phyloP scores from a whole-genome alignment of 2,888 invertebrate genomes.

The Yponomeuta malinellus region DNA sequence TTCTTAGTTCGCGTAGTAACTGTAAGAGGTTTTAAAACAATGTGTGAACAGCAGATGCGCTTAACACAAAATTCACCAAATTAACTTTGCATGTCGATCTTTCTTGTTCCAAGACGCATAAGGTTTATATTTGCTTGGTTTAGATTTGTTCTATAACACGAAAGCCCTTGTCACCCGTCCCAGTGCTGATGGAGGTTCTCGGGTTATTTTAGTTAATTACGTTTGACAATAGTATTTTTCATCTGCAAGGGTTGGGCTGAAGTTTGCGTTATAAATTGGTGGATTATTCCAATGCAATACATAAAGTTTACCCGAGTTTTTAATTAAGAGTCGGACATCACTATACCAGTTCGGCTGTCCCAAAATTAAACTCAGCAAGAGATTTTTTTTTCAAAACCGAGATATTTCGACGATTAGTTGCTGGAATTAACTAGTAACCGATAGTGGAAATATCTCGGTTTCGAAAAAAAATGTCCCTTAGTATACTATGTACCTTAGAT shows the following conservation, averaged over 20 bases:
- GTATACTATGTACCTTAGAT: too few species aligned
- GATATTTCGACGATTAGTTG: too few species aligned
- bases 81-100: background rate
- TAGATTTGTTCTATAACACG: background rate
- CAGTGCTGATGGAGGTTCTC: background rate
- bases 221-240: conserved; percentile 2
- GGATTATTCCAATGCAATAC: background rate
- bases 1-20: background rate
- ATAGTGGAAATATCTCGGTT: too few species aligned
- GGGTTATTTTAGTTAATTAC: conserved; percentile 3
- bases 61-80: background rate
- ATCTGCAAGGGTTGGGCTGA: background rate
- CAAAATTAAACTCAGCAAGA: too few species aligned
- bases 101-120: background rate
- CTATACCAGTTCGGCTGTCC: too few species aligned
- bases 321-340: too few species aligned
- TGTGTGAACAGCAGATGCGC: background rate
- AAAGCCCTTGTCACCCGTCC: background rate
- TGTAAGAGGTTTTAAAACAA: background rate
- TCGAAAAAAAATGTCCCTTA: too few species aligned
- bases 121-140: background rate
- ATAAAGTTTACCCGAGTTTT: background rate
- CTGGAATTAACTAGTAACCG: too few species aligned
- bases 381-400: too few species aligned
- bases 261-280: background rate